Evolutionary conservation across 2,888 invertebrate species (phyloP), one percentile per base, ranked within the genome.

Genomic region (Andrena dorsata): DNA sequence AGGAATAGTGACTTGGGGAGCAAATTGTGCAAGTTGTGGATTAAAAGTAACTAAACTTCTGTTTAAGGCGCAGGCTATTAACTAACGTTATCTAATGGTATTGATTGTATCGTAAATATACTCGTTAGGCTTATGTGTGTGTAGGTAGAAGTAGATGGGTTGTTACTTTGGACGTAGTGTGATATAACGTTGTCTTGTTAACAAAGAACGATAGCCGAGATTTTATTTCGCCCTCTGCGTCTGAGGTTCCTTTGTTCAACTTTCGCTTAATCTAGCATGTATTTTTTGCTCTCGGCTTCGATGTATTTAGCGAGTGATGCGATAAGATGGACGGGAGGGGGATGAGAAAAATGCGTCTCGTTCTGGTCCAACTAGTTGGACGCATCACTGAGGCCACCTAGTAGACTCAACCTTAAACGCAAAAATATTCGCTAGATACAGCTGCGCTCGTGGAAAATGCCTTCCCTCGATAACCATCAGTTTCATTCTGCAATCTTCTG

Each of bases 31-130:
- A 60, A 60, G 28, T 8, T 60, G 60, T 4, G 8, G 8, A n/a
- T 32, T 61, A 61, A 10, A 28, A 6, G 30, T 60, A n/a, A 30
- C 6, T 16, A 16, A 61, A 56, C 26, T 30, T 64, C 23, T 26
- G 10, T 20, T 56, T 56, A 10, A 23, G 26, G 26, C 26, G 23
- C 28, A 20, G 30, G n/a, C 47, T n/a, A 58, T 41, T 61, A 35
- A 35, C 32, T 20, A 35, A 32, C 7, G 35, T 49, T 30, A 51
- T 58, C 30, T 56, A 73, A 65, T 72, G 47, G 56, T n/a, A 35
- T 28, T 60, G 60, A 74, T 74, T 77, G 51, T 30, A 41, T 75
- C 32, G 49, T 20, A 77, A 49, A 49, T 28, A 23, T 10, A 20
- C 30, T 47, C 20, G 13, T 64, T 47, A 64, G 8, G 35, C 47